These are phyloP conservation scores for Pseudotriccus pelzelni DNA, from an alignment of 2,797 vertebrate species.

Conservation along the genomic window DNA sequence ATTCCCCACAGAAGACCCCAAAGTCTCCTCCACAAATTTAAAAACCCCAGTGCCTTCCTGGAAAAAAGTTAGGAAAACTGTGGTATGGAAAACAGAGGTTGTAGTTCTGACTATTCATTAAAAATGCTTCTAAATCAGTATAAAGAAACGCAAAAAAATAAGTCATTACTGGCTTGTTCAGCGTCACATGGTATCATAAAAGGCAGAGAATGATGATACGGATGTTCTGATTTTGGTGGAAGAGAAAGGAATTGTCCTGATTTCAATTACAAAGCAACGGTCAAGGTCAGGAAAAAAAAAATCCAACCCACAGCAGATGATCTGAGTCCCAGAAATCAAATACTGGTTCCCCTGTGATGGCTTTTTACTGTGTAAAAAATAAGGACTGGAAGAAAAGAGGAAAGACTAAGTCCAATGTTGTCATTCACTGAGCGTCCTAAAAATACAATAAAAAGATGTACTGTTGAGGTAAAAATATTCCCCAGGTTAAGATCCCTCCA, in stretches of 20 bases:
- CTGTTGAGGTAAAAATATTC: background rate
- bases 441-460: background rate
- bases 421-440: background rate
- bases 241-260: background rate
- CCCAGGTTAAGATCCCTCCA: background rate
- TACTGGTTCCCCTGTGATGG: background rate
- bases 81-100: background rate
- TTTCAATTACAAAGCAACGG: background rate
- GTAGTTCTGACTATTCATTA: background rate
- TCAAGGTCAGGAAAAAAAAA: background rate
- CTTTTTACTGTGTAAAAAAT: background rate
- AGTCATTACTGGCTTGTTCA: background rate
- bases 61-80: background rate
- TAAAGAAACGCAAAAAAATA: background rate
- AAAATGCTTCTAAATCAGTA: background rate
- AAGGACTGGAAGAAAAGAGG: background rate
- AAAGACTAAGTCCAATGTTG: background rate
- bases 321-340: background rate
- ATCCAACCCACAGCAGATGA: background rate
- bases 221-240: background rate
- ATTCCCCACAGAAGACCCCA: background rate
- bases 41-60: rapidly evolving
- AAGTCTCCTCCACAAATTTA: background rate
- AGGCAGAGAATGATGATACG: background rate
- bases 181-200: background rate